Evolutionary conservation across 2,113 vertebrate genomes (phyloP), one percentile per base, ranked within the genome.

Genomic region (Heteronetta atricapilla): DNA sequence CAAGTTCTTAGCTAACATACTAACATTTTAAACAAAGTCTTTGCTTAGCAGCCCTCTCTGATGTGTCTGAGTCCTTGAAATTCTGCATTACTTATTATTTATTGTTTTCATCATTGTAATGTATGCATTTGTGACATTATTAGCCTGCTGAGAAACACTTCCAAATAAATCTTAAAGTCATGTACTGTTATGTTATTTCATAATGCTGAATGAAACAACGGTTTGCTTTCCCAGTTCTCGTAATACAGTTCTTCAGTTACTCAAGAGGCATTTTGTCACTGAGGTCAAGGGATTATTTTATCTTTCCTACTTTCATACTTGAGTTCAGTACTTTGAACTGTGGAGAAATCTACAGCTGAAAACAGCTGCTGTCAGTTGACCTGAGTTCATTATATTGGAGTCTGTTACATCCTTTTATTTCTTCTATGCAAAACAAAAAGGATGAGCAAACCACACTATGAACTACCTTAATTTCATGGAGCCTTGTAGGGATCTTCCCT

Each of bases 131-230:
- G 73, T 88, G 63, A 38, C 59, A 89, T 50, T 88, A 60, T 20
- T 18, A 82, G 36, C 34, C 58, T 79, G 78, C 70, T 69, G 58
- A 89, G 40, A 89, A 96, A 74, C 23, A 72, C 70, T 85, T 89
- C 11, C 55, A 82, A 96, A 93, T 91, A 96, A 94, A 95, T 50
- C 17, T 55, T 33, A 36, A 34, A 29, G 38, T 75, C 34, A 34
- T 20, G 26, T 13, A 90, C 33, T 19, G 56, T 68, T 64, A 48
- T 1, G 1, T 67, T 90, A 38, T 79, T 83, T 90, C 70, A 48
- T 22, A 75, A 20, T 20, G 59, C 25, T 31, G 34, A 73, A 28
- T 40, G 34, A 72, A 84, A 86, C 11, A 22, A 36, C 69, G 14
- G 13, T 74, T 80, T 90, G n/a, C 26, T 52, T 58, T 58, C 59